A percentile compares a stretch with the other conserved stretches of the same genome.
These are phyloP conservation scores for Rhineura floridana DNA, from an alignment of 2,113 vertebrate species.

Conservation along the genomic window DNA sequence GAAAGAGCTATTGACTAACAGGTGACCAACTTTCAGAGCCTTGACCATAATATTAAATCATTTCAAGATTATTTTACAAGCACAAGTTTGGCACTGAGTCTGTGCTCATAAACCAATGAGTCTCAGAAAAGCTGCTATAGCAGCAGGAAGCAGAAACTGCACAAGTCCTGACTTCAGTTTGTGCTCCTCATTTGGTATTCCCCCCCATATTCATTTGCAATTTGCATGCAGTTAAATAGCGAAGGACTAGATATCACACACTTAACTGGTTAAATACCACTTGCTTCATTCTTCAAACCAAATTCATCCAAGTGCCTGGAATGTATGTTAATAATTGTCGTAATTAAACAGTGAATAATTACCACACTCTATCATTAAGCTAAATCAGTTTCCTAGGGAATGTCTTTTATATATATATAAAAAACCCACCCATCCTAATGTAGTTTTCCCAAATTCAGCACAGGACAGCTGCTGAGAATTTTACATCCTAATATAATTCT, in stretches of 20 bases:
- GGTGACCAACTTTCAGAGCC: not conserved
- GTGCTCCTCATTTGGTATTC: not conserved
- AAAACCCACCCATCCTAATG: conserved; percentile 9
- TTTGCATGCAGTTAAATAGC: not conserved
- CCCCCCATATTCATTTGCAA: not conserved
- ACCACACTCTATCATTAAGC: not conserved
- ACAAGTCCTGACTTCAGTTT: not conserved
- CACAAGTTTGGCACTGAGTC: not conserved
- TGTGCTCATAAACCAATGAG: not conserved
- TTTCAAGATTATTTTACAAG: not conserved
- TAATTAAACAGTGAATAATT: conserved; percentile 14
- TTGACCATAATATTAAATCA: not conserved
- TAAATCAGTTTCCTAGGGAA: conserved; percentile 3
- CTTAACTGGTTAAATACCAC: not conserved
- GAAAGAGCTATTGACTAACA: not conserved
- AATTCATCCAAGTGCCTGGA: not conserved
- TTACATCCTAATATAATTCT: conserved; percentile 15
- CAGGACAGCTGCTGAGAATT: conserved; percentile 2
- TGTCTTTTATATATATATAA: not conserved
- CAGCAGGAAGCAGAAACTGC: not conserved
- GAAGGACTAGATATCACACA: not conserved
- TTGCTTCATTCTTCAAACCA: conserved; percentile 1
- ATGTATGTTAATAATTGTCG: conserved; percentile 11
- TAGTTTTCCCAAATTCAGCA: conserved; percentile 20
- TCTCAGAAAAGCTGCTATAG: not conserved